Percentiles rank a stretch among this genome's conserved stretches.
Evolutionary conservation across 1,140 invertebrate species (phyloP).

Genomic region (Formica selysi): DNA sequence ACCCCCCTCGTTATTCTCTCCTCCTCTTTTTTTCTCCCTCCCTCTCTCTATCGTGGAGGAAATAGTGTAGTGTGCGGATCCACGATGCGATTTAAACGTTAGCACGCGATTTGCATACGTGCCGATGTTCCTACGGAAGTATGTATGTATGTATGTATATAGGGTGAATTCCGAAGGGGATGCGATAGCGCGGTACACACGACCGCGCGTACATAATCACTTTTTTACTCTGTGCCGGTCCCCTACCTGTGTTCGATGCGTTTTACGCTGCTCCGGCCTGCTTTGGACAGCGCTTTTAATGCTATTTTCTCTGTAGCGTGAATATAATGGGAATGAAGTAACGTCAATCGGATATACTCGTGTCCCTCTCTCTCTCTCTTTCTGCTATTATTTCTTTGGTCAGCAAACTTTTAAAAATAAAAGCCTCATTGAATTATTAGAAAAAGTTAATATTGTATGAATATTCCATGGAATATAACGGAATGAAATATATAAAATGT

Average conservation of each 20-base stretch:
- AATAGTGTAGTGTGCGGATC: constrained; percentile 1
- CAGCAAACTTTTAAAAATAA: constrained; percentile 20
- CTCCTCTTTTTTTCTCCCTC: too few relatives aligned
- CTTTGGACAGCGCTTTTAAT: constrained; percentile 59
- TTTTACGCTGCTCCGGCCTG: constrained; percentile 15
- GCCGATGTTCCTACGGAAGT: constrained; percentile 38
- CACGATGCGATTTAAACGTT: constrained; percentile 53
- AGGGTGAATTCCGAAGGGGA: constrained; percentile 51
- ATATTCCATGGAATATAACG: background rate
- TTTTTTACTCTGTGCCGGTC: constrained; percentile 39
- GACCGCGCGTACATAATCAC: constrained; percentile 49
- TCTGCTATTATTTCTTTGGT: constrained; percentile 5
- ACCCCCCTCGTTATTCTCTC: background rate
- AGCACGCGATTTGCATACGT: constrained; percentile 50
- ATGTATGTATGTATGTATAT: constrained; percentile 8
- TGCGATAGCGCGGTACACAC: constrained; percentile 19
- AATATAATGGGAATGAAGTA: constrained; percentile 55
- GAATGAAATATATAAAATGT: background rate
- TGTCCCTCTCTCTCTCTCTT: background rate
- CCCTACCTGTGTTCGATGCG: constrained; percentile 41
- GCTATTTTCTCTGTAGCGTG: constrained; percentile 47
- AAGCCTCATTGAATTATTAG: constrained; percentile 27
- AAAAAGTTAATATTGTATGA: constrained; percentile 5
- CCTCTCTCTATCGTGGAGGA: background rate
- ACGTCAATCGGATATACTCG: constrained; percentile 46